phyloP scores from a whole-genome alignment of 2,797 vertebrate genomes.

The Chiloscyllium punctatum region DNA sequence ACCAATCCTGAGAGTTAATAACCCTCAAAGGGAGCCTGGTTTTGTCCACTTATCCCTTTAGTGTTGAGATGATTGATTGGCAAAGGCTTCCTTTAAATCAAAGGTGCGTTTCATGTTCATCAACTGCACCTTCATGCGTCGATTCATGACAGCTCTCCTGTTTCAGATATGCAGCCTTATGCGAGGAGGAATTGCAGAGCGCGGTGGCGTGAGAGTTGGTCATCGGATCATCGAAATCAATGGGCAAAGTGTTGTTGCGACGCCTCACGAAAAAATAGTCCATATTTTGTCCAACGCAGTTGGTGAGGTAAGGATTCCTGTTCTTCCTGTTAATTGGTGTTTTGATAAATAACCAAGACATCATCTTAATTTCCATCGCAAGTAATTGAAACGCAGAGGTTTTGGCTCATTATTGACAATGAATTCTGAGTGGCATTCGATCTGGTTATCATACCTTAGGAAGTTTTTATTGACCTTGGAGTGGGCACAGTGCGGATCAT shows the following conservation, averaged over 20 bases:
- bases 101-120: neutral
- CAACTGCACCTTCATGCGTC: too few relatives aligned
- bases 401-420: neutral
- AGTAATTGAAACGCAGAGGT: neutral
- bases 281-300: slow-evolving; percentile 91
- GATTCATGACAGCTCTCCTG: neutral
- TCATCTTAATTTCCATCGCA: neutral
- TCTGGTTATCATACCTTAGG: neutral
- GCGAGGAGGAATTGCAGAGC: slow-evolving; percentile 91
- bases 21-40: neutral
- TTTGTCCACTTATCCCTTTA: neutral
- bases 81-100: neutral
- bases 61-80: neutral
- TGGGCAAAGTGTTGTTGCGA: slow-evolving; percentile 90
- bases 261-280: slow-evolving; percentile 91
- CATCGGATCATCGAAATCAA: slow-evolving; percentile 97
- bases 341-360: neutral
- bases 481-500: neutral
- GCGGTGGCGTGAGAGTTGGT: slow-evolving; percentile 91
- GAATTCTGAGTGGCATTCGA: neutral
- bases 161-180: slow-evolving; percentile 93
- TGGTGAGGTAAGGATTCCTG: slow-evolving; percentile 73
- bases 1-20: neutral
- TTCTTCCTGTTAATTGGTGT: neutral
- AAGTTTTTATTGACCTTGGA: neutral